phyloP scores from a whole-genome alignment of 2,888 invertebrate genomes.

The Clunio marinus region DNA sequence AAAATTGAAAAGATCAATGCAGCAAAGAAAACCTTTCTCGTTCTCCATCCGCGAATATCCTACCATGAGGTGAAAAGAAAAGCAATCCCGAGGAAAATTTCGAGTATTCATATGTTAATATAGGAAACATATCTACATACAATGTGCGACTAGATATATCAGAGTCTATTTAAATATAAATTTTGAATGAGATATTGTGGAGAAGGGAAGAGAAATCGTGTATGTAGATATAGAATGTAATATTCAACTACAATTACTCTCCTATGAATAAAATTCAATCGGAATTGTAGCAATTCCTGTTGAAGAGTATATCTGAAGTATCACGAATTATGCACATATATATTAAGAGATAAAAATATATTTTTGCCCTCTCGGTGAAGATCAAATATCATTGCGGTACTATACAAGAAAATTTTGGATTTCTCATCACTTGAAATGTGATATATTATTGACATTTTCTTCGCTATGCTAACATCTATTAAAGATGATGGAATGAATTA shows the following conservation, averaged over 20 bases:
- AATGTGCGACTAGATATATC: not conserved
- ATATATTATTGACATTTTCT: slow-evolving; percentile 13
- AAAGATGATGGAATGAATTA: not conserved
- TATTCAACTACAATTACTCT: not conserved
- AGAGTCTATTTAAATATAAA: slow-evolving; percentile 33
- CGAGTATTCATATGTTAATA: slow-evolving; percentile 3
- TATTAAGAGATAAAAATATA: not conserved
- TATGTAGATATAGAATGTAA: no score
- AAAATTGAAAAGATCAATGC: slow-evolving; percentile 19
- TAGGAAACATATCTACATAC: not conserved
- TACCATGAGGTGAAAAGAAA: not conserved
- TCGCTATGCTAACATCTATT: not conserved
- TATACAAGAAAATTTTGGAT: not conserved
- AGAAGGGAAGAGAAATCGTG: no score
- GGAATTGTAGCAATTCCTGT: not conserved
- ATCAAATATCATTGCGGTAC: slow-evolving; percentile 20
- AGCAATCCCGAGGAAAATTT: not conserved
- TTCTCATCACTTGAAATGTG: not conserved
- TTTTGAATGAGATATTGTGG: slow-evolving; percentile 24
- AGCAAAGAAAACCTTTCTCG: not conserved
- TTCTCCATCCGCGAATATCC: not conserved
- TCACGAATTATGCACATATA: not conserved
- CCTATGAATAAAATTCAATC: slow-evolving; percentile 36
- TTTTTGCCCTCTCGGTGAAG: not conserved
- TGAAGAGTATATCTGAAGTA: slow-evolving; percentile 7